phyloP scores from a whole-genome alignment of 2,113 vertebrate species.

The Tragelaphus imberbis region DNA sequence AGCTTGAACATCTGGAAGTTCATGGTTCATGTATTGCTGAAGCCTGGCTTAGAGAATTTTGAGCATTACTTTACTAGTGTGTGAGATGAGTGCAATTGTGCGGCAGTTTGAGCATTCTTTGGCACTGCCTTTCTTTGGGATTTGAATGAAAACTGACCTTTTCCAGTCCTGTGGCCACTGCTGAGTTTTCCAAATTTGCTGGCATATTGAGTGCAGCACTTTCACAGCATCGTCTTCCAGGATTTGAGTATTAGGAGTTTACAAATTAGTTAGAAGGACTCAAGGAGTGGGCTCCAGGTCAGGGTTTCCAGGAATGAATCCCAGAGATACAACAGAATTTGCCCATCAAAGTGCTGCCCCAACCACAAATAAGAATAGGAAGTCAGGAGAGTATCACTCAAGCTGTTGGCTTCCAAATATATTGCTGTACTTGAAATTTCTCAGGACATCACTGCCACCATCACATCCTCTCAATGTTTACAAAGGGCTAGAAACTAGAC shows the following conservation, averaged over 20 bases:
- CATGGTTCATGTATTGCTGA: too few species aligned
- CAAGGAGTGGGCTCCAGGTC: background rate
- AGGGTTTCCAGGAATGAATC: background rate
- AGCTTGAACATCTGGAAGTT: too few species aligned
- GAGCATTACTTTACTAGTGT: too few species aligned
- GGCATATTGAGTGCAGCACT: too few species aligned
- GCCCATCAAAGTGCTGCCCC: background rate
- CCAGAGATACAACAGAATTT: background rate
- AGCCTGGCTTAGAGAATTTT: too few species aligned
- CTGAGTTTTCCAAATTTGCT: too few species aligned
- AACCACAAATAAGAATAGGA: background rate
- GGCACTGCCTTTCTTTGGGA: too few species aligned
- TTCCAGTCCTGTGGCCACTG: too few species aligned
- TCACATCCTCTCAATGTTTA: background rate
- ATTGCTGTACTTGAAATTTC: background rate
- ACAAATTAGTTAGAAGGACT: background rate
- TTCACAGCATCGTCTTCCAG: too few species aligned
- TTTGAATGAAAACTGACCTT: too few species aligned
- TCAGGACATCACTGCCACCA: background rate
- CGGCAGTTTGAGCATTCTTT: too few species aligned
- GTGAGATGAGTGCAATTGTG: too few species aligned
- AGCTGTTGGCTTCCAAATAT: background rate
- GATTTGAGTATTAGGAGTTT: background rate
- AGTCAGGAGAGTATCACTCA: background rate
- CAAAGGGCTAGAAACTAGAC: background rate